A percentile compares a stretch with the other conserved stretches of the same genome.
phyloP scores from a whole-genome alignment of 1,140 invertebrate genomes.

The Drosophila pseudoananassae region DNA sequence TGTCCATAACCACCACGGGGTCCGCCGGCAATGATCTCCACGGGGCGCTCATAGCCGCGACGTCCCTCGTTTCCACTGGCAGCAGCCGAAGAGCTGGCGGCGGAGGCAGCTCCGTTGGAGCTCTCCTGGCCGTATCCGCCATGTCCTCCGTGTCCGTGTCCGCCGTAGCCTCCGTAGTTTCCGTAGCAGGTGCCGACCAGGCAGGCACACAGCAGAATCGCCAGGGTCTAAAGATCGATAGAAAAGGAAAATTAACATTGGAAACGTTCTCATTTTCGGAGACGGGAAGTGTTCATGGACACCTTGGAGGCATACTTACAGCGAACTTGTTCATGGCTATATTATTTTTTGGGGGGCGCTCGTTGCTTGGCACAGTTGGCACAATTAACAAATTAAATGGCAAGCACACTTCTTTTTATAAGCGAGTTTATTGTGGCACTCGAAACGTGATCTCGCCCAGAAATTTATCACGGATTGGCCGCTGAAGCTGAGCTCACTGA shows the following conservation, averaged over 20 bases:
- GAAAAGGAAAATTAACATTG: constrained; percentile 13
- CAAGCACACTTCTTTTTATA: constrained; percentile 80
- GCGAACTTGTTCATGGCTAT: constrained; percentile 76
- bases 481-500: constrained; percentile 14
- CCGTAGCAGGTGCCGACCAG: constrained; percentile 55
- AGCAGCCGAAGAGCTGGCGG: constrained; percentile 55
- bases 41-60: constrained; percentile 38
- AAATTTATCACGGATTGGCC: constrained; percentile 68
- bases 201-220: constrained; percentile 62
- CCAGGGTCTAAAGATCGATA: constrained; percentile 45
- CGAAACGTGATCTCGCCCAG: constrained; percentile 74
- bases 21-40: constrained; percentile 64
- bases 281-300: constrained; percentile 38
- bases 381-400: constrained; percentile 79
- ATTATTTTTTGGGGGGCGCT: constrained; percentile 43
- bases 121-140: constrained; percentile 36
- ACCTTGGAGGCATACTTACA: constrained; percentile 52
- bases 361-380: constrained; percentile 73
- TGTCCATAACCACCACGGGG: constrained; percentile 31
- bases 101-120: constrained; percentile 35
- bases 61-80: constrained; percentile 21
- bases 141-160: constrained; percentile 9
- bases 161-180: constrained; percentile 24
- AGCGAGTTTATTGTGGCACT: constrained; percentile 72
- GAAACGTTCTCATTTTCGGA: constrained; percentile 25